Conservation (phyloP, 1,140 invertebrate genomes). For the Heliconius hermathena region DNA sequence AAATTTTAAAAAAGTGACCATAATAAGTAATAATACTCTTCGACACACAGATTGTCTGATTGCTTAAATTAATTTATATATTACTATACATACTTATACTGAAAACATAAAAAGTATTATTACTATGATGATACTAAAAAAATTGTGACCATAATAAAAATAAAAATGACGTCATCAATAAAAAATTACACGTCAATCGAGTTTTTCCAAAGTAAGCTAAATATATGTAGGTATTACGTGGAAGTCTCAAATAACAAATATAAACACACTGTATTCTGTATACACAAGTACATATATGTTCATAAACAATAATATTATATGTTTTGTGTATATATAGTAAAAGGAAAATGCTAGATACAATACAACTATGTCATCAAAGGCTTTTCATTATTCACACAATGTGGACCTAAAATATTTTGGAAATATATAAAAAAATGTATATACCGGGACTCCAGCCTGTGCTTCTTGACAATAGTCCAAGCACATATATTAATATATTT, state of each 20-base stretch:
- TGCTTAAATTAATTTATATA: too few species aligned
- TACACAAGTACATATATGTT: not conserved
- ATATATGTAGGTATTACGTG: not conserved
- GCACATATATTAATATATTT: too few species aligned
- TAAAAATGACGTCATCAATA: not conserved
- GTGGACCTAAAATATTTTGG: too few species aligned
- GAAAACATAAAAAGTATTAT: too few species aligned
- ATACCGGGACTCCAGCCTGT: too few species aligned
- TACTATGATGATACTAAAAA: not conserved
- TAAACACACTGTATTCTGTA: not conserved
- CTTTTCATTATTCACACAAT: too few species aligned
- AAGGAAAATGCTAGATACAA: not conserved
- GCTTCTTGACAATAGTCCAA: too few species aligned
- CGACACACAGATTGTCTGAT: too few species aligned
- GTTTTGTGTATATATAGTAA: not conserved
- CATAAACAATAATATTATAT: not conserved
- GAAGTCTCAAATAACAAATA: constrained; percentile 3
- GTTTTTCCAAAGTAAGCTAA: not conserved
- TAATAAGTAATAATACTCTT: too few species aligned
- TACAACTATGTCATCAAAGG: not conserved
- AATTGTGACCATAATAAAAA: not conserved
- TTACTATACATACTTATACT: too few species aligned
- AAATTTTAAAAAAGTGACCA: too few species aligned
- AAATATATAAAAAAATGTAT: too few species aligned
- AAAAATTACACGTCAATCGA: not conserved